Percentiles rank a stretch among this genome's conserved stretches.
phyloP scores from a whole-genome alignment of 2,888 invertebrate genomes.

The Argyra leucocephala region DNA sequence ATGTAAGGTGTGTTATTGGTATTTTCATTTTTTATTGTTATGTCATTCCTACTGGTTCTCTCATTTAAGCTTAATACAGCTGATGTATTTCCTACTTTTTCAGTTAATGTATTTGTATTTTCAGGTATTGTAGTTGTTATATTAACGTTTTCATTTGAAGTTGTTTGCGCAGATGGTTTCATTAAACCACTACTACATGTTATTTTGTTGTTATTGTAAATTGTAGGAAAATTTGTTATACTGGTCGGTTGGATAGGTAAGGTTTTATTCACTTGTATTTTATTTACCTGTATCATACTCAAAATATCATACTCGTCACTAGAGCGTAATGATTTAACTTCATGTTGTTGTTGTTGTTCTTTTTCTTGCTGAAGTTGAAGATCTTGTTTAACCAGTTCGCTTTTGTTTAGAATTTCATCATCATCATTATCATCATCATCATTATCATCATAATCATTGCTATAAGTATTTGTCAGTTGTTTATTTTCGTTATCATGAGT shows the following conservation, averaged over 20 bases:
- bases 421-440: background rate
- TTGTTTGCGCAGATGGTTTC: background rate
- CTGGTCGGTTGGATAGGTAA: background rate
- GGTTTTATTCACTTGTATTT: background rate
- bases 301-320: background rate
- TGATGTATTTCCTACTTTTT: conserved; percentile 2
- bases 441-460: background rate
- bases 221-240: background rate
- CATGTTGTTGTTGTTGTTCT: background rate
- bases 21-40: background rate
- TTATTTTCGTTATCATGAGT: background rate
- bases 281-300: background rate
- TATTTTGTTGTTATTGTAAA: background rate
- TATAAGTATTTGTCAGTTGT: too few relatives aligned
- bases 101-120: background rate
- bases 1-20: background rate
- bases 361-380: background rate
- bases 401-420: background rate
- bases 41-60: background rate
- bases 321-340: background rate
- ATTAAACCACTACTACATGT: too few relatives aligned
- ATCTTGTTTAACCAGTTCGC: background rate
- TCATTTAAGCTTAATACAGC: background rate
- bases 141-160: background rate
- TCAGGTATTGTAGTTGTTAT: background rate